A percentile compares a stretch with the other conserved stretches of the same genome.
Conservation (phyloP, 35 echinoderm and acorn worm genomes). For the Chiridota heheva region DNA sequence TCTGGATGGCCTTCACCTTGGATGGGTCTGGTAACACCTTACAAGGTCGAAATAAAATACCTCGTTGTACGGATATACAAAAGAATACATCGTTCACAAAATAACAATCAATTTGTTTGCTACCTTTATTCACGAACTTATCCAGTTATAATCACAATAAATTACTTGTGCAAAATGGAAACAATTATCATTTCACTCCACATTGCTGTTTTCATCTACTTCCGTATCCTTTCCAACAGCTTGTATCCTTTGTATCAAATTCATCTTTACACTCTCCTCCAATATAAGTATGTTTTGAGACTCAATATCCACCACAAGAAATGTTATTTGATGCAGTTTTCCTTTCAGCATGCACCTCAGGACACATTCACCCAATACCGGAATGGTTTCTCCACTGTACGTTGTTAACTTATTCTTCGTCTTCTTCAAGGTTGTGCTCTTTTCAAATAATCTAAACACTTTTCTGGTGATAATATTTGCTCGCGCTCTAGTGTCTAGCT, state of each 20-base stretch:
- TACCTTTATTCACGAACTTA: too few species aligned
- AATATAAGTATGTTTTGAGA: conserved; percentile 3
- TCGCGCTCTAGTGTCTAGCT: conserved; percentile 19
- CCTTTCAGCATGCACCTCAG: not conserved
- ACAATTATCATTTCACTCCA: too few species aligned
- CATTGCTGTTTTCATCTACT: not conserved
- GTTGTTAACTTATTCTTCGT: not conserved
- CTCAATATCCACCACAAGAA: conserved; percentile 4
- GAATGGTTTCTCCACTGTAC: conserved; percentile 1
- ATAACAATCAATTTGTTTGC: too few species aligned
- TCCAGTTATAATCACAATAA: too few species aligned
- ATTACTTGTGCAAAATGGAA: too few species aligned
- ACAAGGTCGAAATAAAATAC: too few species aligned
- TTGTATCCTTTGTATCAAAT: not conserved
- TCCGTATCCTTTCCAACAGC: not conserved
- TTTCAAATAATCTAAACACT: not conserved
- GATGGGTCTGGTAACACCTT: too few species aligned
- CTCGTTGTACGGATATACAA: too few species aligned
- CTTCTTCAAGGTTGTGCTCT: not conserved
- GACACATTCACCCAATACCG: not conserved
- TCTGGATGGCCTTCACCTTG: too few species aligned
- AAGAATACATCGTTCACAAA: too few species aligned
- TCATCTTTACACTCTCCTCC: not conserved
- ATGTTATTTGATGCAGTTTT: not conserved
- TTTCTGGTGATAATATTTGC: not conserved